Conservation (phyloP, 2,888 invertebrate species). For the Polylopha cassiicola region DNA sequence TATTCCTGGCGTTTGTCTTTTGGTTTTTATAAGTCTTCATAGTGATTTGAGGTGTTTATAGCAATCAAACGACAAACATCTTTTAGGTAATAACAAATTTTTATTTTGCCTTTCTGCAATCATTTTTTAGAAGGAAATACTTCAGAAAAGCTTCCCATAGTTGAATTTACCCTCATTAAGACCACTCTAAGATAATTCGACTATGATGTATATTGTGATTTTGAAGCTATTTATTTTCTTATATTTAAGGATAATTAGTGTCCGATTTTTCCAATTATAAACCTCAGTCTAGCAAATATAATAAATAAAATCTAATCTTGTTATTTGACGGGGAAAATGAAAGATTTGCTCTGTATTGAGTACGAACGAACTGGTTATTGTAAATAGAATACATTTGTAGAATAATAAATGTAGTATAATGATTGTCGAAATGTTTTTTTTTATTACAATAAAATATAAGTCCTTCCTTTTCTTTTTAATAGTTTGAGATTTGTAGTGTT, state of each 20-base stretch:
- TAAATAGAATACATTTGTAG: slow-evolving; percentile 64
- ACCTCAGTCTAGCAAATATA: slow-evolving; percentile 26
- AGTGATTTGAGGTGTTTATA: slow-evolving; percentile 18
- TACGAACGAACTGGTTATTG: slow-evolving; percentile 48
- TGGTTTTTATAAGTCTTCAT: too few species aligned
- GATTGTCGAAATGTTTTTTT: slow-evolving; percentile 58
- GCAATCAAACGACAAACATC: slow-evolving; percentile 32
- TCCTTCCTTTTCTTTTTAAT: slow-evolving; percentile 10
- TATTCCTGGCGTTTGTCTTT: slow-evolving; percentile 39
- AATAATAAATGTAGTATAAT: slow-evolving; percentile 67
- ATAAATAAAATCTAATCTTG: slow-evolving; percentile 25
- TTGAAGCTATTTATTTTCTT: slow-evolving; percentile 64
- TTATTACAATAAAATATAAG: slow-evolving; percentile 35
- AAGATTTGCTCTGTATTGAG: slow-evolving; percentile 33
- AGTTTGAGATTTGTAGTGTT: slow-evolving; percentile 32
- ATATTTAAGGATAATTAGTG: slow-evolving; percentile 51
- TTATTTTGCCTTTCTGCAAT: slow-evolving; percentile 65
- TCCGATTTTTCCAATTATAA: slow-evolving; percentile 32
- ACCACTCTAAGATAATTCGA: slow-evolving; percentile 30
- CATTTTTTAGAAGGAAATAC: slow-evolving; percentile 65
- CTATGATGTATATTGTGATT: slow-evolving; percentile 51
- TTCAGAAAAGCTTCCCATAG: slow-evolving; percentile 54
- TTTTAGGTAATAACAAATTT: slow-evolving; percentile 44
- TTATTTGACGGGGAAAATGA: slow-evolving; percentile 31
- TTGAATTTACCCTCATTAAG: slow-evolving; percentile 34